A percentile compares a stretch with the other conserved stretches of the same genome.
These are phyloP conservation scores for Solenopsis fugax DNA, from an alignment of 1,140 invertebrate genomes.

Conservation along the genomic window DNA sequence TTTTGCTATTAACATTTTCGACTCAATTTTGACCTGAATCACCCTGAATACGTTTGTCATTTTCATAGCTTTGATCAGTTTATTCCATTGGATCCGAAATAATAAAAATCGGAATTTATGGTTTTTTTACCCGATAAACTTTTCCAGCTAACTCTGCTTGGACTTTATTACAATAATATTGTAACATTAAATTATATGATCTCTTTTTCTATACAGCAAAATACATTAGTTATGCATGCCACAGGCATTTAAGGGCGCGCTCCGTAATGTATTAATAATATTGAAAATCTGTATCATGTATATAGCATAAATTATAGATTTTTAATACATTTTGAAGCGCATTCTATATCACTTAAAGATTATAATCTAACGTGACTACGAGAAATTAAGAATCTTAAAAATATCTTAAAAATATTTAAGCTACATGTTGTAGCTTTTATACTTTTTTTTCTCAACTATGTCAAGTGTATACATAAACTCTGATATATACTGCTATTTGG, in stretches of 20 bases:
- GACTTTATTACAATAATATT: neutral
- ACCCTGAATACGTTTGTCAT: too few species aligned
- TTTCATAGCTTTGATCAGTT: too few species aligned
- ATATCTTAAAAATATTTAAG: neutral
- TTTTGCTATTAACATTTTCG: too few species aligned
- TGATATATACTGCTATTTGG: slow-evolving; percentile 15
- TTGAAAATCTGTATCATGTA: neutral
- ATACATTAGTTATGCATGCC: neutral
- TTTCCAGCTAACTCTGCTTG: neutral
- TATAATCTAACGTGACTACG: neutral
- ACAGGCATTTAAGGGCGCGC: neutral
- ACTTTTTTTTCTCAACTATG: slow-evolving; percentile 23
- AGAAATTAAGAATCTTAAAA: neutral
- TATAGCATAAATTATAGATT: slow-evolving; percentile 29
- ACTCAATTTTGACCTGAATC: too few species aligned
- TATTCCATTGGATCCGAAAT: too few species aligned
- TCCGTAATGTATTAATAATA: neutral
- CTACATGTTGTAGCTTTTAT: neutral
- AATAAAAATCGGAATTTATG: too few species aligned
- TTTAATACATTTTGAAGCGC: neutral
- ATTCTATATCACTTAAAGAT: neutral
- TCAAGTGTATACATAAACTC: slow-evolving; percentile 25
- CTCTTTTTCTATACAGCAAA: neutral
- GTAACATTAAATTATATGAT: neutral
- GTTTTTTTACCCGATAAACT: too few species aligned